Percentiles rank a stretch among this genome's conserved stretches.
Conservation (phyloP, 1,140 invertebrate species). For the Augochlora pura region DNA sequence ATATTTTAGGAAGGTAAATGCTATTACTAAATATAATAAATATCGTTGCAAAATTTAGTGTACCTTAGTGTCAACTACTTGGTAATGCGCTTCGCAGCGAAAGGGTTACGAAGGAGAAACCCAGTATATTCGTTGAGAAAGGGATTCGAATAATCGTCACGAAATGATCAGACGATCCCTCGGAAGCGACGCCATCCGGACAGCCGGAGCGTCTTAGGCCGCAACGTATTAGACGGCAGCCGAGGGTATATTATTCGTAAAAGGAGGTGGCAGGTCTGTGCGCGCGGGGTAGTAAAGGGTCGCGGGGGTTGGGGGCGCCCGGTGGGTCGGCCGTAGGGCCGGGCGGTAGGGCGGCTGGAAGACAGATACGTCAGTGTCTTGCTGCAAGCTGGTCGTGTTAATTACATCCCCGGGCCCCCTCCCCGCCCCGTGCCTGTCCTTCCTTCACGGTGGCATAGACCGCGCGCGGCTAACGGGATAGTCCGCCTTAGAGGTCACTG, state of each 20-base stretch:
- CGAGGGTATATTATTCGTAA: constrained; percentile 51
- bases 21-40: too few relatives aligned
- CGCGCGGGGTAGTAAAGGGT: neutral
- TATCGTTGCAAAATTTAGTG: too few relatives aligned
- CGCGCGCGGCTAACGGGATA: constrained; percentile 8
- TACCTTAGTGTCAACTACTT: too few relatives aligned
- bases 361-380: constrained; percentile 74
- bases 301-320: neutral
- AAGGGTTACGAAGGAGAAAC: too few relatives aligned
- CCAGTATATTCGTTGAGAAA: too few relatives aligned
- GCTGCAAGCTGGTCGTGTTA: constrained; percentile 70
- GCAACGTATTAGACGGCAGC: constrained; percentile 67
- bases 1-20: too few relatives aligned
- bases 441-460: constrained; percentile 31
- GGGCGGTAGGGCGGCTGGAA: constrained; percentile 46
- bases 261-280: constrained; percentile 17
- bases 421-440: constrained; percentile 19
- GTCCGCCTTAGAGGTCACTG: constrained; percentile 66
- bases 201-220: constrained; percentile 60
- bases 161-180: neutral
- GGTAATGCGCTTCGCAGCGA: too few relatives aligned
- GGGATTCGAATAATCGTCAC: too few relatives aligned
- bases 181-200: neutral
- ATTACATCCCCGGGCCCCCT: constrained; percentile 68
- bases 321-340: neutral